Base-by-base conservation (phyloP, 2,113 vertebrate genomes). In the Zosterops hypoxanthus region DNA sequence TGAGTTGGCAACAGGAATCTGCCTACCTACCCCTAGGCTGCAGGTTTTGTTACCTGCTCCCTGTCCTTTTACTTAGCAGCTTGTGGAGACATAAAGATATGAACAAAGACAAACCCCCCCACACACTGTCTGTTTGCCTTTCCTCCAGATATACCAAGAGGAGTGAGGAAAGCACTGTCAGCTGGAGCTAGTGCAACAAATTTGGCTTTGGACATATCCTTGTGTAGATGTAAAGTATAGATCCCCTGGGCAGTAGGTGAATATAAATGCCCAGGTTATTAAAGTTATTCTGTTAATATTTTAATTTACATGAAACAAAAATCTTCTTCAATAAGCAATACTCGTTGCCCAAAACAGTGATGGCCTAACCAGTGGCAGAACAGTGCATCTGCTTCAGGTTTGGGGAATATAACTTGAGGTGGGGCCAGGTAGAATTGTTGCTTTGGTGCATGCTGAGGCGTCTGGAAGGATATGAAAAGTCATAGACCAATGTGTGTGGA, bases 371-470 rank as follows among this genome's bases (percentile, higher is more conserved):
- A 33, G 50, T n/a, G 47, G n/a, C 56, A 92, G 34, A 91, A 28
- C 33, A 46, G 8, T 36, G 46, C 41, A 69, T 42, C 59, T 76
- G 34, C 47, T 75, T 21, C 41, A 5, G 17, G 31, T 46, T 11
- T 66, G 55, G 7, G 2, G 12, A 2, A 6, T 29, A 4, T 39
- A 77, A 36, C 11, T 39, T 4, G 29, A 2, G 24, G 2, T 21
- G 66, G 33, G n/a, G 11, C 26, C 18, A 17, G 44, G 33, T 13
- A 9, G 34, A 59, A 29, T 6, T 57, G 36, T 26, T 86, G 39
- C 52, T 80, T 52, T 75, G 49, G 42, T 63, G 42, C 12, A 4
- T 46, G 39, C 63, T 39, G 59, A 52, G 36, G 46, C 17, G 8
- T 33, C 42, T 78, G 65, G 25, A 61, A 52, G 18, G 50, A 21